Evolutionary conservation across 2,888 invertebrate species (phyloP), one percentile per base, ranked within the genome.

Genomic region (Phasia obesa): DNA sequence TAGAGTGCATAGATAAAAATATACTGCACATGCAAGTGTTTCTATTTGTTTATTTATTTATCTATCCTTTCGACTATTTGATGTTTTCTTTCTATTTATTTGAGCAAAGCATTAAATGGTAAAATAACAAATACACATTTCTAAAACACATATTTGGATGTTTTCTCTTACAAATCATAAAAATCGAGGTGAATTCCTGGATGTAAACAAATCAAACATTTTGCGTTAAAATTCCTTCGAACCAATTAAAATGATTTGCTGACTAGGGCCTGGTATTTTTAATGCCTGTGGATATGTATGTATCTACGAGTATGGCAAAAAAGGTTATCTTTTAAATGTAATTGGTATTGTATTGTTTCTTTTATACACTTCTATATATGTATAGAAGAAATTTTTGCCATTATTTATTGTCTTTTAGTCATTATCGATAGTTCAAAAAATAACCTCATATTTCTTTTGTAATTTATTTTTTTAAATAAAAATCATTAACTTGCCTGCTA

Each of bases 401-500:
- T 47, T 64, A 70, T 76, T 69, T 70, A 15, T 65, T 62, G 44
- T 62, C 2, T 57, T 77, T 19, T 9, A 60, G 31, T 62, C 60
- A 53, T 74, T 74, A 75, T 75, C 67, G 74, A 69, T 70, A 59
- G 69, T 70, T 70, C 6, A 62, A 35, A 60, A 59, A 51, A 38
- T 5, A 55, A 38, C 42, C 17, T 42, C 19, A 42, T n/a, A n/a
- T 38, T 19, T 25, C 11, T 38, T 38, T 51, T 64, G 47, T 62
- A 53, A 19, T 17, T 55, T 57, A n/a, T 15, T 35, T 62, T 31
- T 53, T 51, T 38, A 51, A 71, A 47, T 38, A 47, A 78, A 55
- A 57, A 59, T 67, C 21, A 59, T n/a, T 59, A 47, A 67, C 65
- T 76, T 21, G 27, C 5, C 51, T 4, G 9, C 42, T 69, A 27